Evolutionary conservation across 2,797 vertebrate genomes (phyloP).

Genomic region (Arrhamphus sclerolepis): DNA sequence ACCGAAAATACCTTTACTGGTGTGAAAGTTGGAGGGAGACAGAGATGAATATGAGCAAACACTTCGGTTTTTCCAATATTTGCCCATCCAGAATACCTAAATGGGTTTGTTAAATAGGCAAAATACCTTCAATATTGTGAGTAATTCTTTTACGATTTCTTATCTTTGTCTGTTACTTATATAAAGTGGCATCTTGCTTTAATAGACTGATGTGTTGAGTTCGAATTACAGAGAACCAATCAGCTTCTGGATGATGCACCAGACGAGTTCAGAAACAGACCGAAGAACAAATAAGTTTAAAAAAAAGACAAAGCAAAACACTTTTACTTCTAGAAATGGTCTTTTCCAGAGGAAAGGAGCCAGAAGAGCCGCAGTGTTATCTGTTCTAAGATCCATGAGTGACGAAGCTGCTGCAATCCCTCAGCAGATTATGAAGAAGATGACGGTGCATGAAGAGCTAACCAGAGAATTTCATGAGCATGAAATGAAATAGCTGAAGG

Average conservation of each 20-base stretch:
- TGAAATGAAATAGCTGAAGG: not conserved
- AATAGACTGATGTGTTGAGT: no score
- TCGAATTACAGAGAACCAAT: no score
- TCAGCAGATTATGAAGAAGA: not conserved
- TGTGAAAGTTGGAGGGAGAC: not conserved
- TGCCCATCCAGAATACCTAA: no score
- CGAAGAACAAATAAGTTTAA: no score
- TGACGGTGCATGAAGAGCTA: not conserved
- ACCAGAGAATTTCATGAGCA: not conserved
- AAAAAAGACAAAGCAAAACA: no score
- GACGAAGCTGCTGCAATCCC: not conserved
- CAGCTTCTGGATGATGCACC: no score
- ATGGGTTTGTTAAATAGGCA: not conserved
- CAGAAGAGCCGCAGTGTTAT: not conserved
- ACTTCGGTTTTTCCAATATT: no score
- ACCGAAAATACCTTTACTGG: not conserved
- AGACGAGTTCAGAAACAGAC: no score
- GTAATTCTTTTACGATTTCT: not conserved
- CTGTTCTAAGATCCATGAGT: not conserved
- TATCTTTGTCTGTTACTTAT: not conserved
- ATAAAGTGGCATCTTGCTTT: no score
- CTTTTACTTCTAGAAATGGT: not conserved
- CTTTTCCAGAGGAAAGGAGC: not conserved
- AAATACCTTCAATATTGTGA: not conserved
- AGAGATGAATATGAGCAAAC: not conserved